phyloP scores from a whole-genome alignment of 2,888 invertebrate species.

The Leucophora obtusa region DNA sequence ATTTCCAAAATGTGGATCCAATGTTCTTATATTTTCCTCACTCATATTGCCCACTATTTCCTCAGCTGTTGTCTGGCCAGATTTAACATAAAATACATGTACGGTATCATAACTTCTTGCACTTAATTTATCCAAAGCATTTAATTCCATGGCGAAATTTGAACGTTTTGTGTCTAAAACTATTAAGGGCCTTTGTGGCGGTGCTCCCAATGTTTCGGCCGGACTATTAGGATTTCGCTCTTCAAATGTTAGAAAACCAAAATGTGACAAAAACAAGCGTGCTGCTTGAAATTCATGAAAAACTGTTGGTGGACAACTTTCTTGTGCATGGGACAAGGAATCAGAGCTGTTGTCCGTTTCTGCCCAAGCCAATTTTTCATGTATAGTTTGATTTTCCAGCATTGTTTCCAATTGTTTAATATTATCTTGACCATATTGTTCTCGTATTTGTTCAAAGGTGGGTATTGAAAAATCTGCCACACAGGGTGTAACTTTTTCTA shows the following conservation, averaged over 20 bases:
- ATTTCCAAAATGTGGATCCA: conserved; percentile 81
- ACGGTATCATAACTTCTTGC: conserved; percentile 93
- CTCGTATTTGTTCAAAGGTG: conserved; percentile 86
- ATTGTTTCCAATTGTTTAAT: conserved; percentile 85
- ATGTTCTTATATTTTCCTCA: conserved; percentile 74
- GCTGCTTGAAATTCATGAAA: conserved; percentile 97
- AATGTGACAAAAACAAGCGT: conserved; percentile 95
- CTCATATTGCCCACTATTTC: conserved; percentile 85
- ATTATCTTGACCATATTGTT: conserved; percentile 80
- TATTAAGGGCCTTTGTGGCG: conserved; percentile 74
- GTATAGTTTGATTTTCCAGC: conserved; percentile 84
- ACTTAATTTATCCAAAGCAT: conserved; percentile 90
- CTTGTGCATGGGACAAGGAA: conserved; percentile 81
- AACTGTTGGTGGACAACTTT: conserved; percentile 88
- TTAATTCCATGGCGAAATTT: conserved; percentile 89
- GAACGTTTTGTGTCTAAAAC: conserved; percentile 78
- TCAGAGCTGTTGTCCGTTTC: conserved; percentile 78
- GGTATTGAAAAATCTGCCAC: conserved; percentile 96
- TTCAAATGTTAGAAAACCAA: conserved; percentile 90
- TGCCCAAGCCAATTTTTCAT: conserved; percentile 81
- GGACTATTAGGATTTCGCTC: conserved; percentile 78
- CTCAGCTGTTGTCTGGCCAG: conserved; percentile 87
- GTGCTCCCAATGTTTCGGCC: conserved; percentile 70
- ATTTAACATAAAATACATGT: conserved; percentile 95
- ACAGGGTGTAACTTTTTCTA: conserved; percentile 88